A percentile compares a stretch with the other conserved stretches of the same genome.
phyloP scores from a whole-genome alignment of 2,888 invertebrate species.

The Tinea semifulvella region DNA sequence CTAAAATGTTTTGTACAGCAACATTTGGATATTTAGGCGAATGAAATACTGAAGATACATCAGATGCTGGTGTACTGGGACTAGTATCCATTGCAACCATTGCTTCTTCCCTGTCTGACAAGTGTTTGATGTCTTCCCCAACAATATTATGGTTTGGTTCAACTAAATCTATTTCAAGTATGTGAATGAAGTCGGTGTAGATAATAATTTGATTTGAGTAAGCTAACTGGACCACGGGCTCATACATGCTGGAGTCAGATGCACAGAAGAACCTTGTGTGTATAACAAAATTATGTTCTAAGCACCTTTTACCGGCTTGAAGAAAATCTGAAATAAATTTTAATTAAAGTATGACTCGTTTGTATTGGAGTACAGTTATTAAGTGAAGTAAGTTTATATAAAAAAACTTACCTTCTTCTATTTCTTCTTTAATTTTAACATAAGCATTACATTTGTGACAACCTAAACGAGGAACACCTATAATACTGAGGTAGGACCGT shows the following conservation, averaged over 20 bases:
- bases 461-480: constrained; percentile 69
- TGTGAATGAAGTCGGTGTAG: constrained; percentile 87
- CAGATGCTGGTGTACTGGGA: constrained; percentile 46
- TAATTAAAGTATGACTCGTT: no score
- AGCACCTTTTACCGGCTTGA: constrained; percentile 76
- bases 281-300: constrained; percentile 89
- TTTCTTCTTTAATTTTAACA: constrained; percentile 31
- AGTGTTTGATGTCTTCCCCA: constrained; percentile 40
- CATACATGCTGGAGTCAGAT: constrained; percentile 83
- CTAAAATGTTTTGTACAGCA: constrained; percentile 68
- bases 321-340: constrained; percentile 42
- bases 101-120: constrained; percentile 42
- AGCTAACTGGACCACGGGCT: constrained; percentile 73
- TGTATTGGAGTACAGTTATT: constrained; percentile 4
- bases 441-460: constrained; percentile 68
- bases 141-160: constrained; percentile 47
- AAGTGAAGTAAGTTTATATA: neutral
- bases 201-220: constrained; percentile 80
- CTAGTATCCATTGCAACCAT: constrained; percentile 36
- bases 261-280: constrained; percentile 92
- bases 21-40: constrained; percentile 64
- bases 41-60: constrained; percentile 51
- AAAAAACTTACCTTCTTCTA: constrained; percentile 46
- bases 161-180: constrained; percentile 71
- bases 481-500: constrained; percentile 59